Percentiles rank a stretch among this genome's conserved stretches.
phyloP scores from a whole-genome alignment of 1,140 invertebrate genomes.

The Littorina saxatilis region DNA sequence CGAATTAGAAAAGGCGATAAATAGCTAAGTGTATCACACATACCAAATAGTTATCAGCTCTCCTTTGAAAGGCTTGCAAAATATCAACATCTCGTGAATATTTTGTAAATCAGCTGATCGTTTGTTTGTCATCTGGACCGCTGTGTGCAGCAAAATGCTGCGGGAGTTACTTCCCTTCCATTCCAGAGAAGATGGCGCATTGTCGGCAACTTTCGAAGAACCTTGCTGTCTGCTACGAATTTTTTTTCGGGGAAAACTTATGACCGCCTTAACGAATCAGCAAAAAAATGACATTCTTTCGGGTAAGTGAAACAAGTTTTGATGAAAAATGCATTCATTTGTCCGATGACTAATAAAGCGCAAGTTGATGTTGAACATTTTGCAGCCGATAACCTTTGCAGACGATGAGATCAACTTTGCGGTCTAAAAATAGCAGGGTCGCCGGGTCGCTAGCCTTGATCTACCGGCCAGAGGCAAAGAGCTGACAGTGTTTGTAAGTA shows the following conservation, averaged over 20 bases:
- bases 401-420: slow-evolving; percentile 42
- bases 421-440: slow-evolving; percentile 37
- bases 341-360: neutral
- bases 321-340: neutral
- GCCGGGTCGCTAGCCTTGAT: slow-evolving; percentile 37
- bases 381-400: slow-evolving; percentile 39
- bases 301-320: slow-evolving; percentile 20
- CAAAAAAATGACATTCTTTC: neutral
- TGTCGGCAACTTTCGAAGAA: slow-evolving; percentile 38
- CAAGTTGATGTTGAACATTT: neutral
- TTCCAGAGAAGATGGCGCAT: slow-evolving; percentile 38
- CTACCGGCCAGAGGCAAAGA: neutral
- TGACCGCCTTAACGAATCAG: neutral
- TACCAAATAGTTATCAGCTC: too few relatives aligned
- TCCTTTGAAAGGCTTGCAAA: too few relatives aligned
- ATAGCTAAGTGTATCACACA: too few relatives aligned
- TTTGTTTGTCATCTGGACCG: neutral
- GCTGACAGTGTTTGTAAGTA: neutral
- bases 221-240: slow-evolving; percentile 36
- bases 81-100: too few relatives aligned
- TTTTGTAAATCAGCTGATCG: neutral
- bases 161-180: slow-evolving; percentile 4
- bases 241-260: slow-evolving; percentile 36
- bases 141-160: neutral
- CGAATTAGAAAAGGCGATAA: too few relatives aligned